Evolutionary conservation across 2,888 invertebrate genomes (phyloP).

Genomic region (Molanna angustata): DNA sequence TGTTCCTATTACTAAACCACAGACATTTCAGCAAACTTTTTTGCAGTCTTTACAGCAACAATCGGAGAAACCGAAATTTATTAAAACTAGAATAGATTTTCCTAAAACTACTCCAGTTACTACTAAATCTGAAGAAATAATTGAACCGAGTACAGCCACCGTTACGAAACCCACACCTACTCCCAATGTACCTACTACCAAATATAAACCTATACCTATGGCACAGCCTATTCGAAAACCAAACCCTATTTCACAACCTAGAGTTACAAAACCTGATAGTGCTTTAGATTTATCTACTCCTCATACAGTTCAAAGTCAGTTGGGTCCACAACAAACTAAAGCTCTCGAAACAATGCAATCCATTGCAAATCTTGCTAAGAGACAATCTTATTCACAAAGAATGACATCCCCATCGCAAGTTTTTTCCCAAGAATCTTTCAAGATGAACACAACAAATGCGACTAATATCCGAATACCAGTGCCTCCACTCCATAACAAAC

Average conservation of each 20-base stretch:
- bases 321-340: constrained; percentile 48
- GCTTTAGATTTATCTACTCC: constrained; percentile 53
- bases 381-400: constrained; percentile 48
- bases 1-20: constrained; percentile 43
- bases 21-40: constrained; percentile 55
- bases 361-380: constrained; percentile 53
- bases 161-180: neutral
- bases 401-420: constrained; percentile 38
- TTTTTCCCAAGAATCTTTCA: constrained; percentile 37
- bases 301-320: constrained; percentile 46
- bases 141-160: neutral
- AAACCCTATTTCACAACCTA: constrained; percentile 36
- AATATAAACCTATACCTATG: constrained; percentile 38
- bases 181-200: constrained; percentile 34
- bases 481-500: constrained; percentile 35
- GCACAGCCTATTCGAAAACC: constrained; percentile 35
- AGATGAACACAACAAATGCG: constrained; percentile 34
- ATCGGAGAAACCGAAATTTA: constrained; percentile 46
- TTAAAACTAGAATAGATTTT: constrained; percentile 50
- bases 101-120: constrained; percentile 51
- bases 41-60: constrained; percentile 49
- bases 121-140: constrained; percentile 39
- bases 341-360: constrained; percentile 55
- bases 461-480: constrained; percentile 46
- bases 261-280: constrained; percentile 37